Evolutionary conservation across 2,888 invertebrate genomes (phyloP), one percentile per base, ranked within the genome.

Genomic region (Andrena marginata): DNA sequence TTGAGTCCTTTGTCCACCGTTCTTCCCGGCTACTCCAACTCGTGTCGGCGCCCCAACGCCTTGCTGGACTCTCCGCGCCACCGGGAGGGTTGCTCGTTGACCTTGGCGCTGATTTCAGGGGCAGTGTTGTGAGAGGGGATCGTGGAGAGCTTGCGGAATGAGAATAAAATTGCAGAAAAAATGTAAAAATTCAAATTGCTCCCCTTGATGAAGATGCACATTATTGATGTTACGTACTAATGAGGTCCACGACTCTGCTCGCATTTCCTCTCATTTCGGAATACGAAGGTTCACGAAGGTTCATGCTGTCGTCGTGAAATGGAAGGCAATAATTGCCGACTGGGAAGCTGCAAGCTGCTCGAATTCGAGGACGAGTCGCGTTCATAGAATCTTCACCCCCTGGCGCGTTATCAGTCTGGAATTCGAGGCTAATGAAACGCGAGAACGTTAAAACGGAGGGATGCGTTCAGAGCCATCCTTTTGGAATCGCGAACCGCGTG

Each of bases 361-460:
- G 54, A 20, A 54, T 54, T 1, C 20, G 51, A 51, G 51, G 51
- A 51, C 51, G 54, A 54, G 23, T 23, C n/a, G 54, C 54, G 23
- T 54, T 8, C 54, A 54, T 23, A 54, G 54, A 54, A 54, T 54
- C 23, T 54, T 54, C 54, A 56, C 1, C 56, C 20, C 20, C 23
- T 5, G 56, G 0, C 20, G 23, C 23, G 56, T 56, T 60, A 20
- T 29, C 31, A 60, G 29, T 64, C 6, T 26, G 4, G 7, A 10
- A 35, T 59, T 49, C 48, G 7, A 54, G 8, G 13, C 31, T 20
- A 67, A 48, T 42, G 73, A 76, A 70, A 29, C 62, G 49, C 4
- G 7, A 7, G 31, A 71, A 48, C 54, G n/a, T 31, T 33, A 23
- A 10, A 5, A n/a, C 35, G n/a, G 54, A 26, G 26, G 54, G 35